A percentile compares a stretch with the other conserved stretches of the same genome.
phyloP scores from a whole-genome alignment of 2,113 vertebrate species.

The Herpailurus yagouaroundi region DNA sequence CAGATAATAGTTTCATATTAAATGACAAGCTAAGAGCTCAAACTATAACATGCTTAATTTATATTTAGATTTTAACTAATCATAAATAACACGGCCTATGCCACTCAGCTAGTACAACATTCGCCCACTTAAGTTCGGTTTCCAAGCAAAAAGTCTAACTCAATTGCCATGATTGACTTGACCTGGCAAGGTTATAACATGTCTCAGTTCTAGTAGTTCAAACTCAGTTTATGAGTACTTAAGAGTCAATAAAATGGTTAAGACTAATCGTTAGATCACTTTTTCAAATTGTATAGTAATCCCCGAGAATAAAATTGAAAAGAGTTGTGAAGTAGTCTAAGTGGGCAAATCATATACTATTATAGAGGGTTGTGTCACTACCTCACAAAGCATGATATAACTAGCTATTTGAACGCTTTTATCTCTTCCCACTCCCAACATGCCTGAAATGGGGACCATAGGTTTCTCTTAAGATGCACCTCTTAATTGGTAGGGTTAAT shows the following conservation, averaged over 20 bases:
- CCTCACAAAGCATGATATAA: not conserved
- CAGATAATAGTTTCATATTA: not conserved
- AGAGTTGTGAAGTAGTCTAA: not conserved
- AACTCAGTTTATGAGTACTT: not conserved
- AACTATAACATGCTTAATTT: not conserved
- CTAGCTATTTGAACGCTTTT: not conserved
- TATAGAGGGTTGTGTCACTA: not conserved
- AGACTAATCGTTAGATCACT: not conserved
- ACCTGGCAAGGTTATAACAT: not conserved
- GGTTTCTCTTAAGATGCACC: not conserved
- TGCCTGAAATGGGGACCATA: not conserved
- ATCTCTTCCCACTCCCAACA: not conserved
- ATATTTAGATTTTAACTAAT: conserved; percentile 20
- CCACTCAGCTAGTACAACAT: not conserved
- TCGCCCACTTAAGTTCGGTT: not conserved
- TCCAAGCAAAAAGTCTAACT: not conserved
- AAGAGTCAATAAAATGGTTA: conserved; percentile 7
- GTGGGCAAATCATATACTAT: not conserved
- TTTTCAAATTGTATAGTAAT: not conserved
- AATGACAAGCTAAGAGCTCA: not conserved
- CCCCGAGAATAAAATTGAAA: not conserved
- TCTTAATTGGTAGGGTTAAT: not conserved
- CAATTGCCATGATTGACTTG: not conserved
- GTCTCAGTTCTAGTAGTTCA: not conserved
- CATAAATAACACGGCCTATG: not conserved